Evolutionary conservation across 2,888 invertebrate genomes (phyloP).

Genomic region (Nemurella pictetii): DNA sequence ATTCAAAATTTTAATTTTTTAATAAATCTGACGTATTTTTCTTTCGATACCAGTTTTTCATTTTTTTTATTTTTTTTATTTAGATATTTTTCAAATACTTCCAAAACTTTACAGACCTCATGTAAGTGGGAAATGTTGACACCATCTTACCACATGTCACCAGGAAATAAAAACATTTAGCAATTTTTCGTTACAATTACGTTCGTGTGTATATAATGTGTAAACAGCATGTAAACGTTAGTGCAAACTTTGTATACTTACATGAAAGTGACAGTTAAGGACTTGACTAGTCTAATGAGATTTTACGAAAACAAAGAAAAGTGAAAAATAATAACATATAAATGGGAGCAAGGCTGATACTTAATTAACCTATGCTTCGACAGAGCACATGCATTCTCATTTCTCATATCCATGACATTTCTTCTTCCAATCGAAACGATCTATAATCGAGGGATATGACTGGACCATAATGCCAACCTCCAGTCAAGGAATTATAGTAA

Average conservation of each 20-base stretch:
- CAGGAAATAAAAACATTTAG: no score
- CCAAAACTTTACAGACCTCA: no score
- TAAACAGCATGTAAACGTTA: neutral
- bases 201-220: neutral
- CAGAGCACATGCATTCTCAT: no score
- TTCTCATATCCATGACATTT: neutral
- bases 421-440: neutral
- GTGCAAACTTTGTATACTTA: neutral
- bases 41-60: no score
- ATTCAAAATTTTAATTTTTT: neutral
- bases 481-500: no score
- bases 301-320: neutral
- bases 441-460: neutral
- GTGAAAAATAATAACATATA: neutral
- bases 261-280: neutral
- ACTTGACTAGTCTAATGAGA: neutral
- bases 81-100: no score
- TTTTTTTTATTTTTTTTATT: no score
- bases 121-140: no score
- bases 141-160: no score
- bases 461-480: neutral
- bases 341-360: neutral
- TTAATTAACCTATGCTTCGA: neutral
- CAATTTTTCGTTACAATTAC: no score
- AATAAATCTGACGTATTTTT: no score